Evolutionary conservation across 2,113 vertebrate genomes (phyloP).

Genomic region (Echinops telfairi): DNA sequence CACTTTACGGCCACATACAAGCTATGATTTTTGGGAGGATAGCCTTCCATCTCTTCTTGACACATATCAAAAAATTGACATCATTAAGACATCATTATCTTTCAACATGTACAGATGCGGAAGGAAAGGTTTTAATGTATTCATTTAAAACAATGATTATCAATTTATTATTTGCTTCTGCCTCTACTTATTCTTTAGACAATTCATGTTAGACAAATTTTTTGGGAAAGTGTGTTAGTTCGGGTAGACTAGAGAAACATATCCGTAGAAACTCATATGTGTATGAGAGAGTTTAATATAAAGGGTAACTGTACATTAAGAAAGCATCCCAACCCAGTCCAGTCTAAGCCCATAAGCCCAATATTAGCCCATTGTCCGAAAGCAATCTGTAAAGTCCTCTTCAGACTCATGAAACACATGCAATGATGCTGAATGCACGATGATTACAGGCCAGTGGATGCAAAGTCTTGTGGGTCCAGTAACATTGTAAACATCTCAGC

Average conservation of each 20-base stretch:
- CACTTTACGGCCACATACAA: not conserved
- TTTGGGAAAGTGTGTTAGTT: not conserved
- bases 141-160: conserved; percentile 23
- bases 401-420: too few species aligned
- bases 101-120: conserved; percentile 24
- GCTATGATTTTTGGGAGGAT: not conserved
- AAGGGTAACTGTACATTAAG: too few species aligned
- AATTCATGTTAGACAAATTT: conserved; percentile 42
- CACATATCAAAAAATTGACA: not conserved
- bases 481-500: too few species aligned
- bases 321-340: too few species aligned
- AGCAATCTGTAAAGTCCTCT: too few species aligned
- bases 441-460: too few species aligned
- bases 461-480: too few species aligned
- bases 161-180: not conserved
- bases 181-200: conserved; percentile 36
- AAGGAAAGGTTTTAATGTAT: not conserved
- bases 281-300: not conserved
- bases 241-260: too few species aligned
- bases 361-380: too few species aligned
- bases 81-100: conserved; percentile 3
- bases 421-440: too few species aligned
- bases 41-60: not conserved
- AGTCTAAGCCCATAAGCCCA: too few species aligned
- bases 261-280: too few species aligned